Percentiles rank a stretch among this genome's conserved stretches.
Evolutionary conservation across 2,113 vertebrate genomes (phyloP).

Genomic region (Cyprinodon brontotheroides): DNA sequence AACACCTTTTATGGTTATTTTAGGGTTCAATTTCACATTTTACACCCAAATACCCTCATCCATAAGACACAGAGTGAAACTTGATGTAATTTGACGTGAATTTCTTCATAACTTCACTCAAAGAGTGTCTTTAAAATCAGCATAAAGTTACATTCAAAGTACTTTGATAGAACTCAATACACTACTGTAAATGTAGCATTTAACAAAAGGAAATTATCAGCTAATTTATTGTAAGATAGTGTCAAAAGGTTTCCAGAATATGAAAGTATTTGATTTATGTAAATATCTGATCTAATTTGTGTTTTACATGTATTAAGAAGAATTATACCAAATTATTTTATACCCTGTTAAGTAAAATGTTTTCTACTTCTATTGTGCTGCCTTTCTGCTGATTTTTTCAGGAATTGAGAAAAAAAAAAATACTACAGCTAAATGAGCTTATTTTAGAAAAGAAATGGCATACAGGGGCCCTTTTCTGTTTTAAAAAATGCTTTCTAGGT

Average conservation of each 20-base stretch:
- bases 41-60: neutral
- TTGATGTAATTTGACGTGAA: neutral
- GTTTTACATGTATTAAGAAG: neutral
- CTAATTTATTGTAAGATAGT: neutral
- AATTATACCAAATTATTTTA: neutral
- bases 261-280: neutral
- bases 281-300: neutral
- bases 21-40: neutral
- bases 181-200: neutral
- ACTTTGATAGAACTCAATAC: neutral
- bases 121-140: neutral
- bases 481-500: conserved; percentile 37
- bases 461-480: conserved; percentile 18
- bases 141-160: neutral
- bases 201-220: neutral
- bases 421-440: neutral
- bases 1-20: neutral
- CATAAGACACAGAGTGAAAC: neutral
- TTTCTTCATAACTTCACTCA: neutral
- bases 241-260: neutral
- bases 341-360: neutral
- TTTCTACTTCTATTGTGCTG: neutral
- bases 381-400: neutral
- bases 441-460: neutral
- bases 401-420: neutral